These are phyloP conservation scores for Notarius quadriscutis DNA, from an alignment of 2,113 vertebrate species.

Conservation along the genomic window DNA sequence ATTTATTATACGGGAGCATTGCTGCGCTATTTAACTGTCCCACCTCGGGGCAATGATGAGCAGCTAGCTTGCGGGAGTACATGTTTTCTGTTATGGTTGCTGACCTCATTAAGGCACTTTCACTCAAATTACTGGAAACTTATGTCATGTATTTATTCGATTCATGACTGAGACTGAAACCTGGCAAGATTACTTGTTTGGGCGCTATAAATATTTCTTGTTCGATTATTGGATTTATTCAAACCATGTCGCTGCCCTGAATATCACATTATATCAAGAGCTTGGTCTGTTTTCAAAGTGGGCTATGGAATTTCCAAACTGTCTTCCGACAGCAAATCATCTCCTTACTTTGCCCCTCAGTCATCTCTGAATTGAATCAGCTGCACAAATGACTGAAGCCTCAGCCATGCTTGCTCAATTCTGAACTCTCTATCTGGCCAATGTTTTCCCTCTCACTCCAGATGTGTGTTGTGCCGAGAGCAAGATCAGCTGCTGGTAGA, in stretches of 20 bases:
- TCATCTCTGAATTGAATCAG: conserved; percentile 45
- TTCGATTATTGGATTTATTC: conserved; percentile 13
- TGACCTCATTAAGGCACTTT: conserved; percentile 32
- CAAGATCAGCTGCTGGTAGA: conserved; percentile 41
- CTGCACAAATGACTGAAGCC: conserved; percentile 45
- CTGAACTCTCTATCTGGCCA: conserved; percentile 37
- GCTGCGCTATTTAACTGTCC: not conserved
- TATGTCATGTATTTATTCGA: conserved; percentile 33
- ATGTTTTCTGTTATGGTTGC: conserved; percentile 25
- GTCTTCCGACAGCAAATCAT: conserved; percentile 9
- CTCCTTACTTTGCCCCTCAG: conserved; percentile 25
- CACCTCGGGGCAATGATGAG: not conserved
- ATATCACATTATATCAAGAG: conserved; percentile 8
- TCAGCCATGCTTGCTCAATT: conserved; percentile 37
- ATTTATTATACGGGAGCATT: not conserved
- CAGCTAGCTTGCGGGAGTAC: not conserved
- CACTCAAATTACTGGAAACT: conserved; percentile 50
- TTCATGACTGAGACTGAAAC: conserved; percentile 48
- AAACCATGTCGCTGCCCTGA: conserved; percentile 34
- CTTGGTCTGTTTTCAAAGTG: conserved; percentile 33
- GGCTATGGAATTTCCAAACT: conserved; percentile 47
- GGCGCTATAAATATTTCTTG: conserved; percentile 29
- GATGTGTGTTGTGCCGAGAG: conserved; percentile 10
- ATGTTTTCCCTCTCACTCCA: conserved; percentile 38
- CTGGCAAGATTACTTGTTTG: conserved; percentile 13